phyloP scores from a whole-genome alignment of 37 sponge, comb jelly and placozoan genomes.

The Bolinopsis microptera region DNA sequence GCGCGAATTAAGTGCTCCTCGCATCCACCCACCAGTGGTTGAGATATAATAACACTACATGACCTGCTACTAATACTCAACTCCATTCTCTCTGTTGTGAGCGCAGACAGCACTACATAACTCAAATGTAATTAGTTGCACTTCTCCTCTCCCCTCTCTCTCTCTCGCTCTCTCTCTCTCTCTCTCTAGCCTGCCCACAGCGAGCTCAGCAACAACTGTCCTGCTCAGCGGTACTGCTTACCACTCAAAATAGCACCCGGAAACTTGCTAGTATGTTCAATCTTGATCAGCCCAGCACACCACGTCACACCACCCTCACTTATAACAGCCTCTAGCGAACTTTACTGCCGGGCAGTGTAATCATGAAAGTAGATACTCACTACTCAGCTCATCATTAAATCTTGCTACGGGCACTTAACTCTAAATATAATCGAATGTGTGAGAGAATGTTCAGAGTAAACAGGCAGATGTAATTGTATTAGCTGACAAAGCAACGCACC shows the following conservation, averaged over 20 bases:
- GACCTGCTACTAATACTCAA: neutral
- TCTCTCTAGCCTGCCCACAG: neutral
- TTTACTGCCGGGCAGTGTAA: no score
- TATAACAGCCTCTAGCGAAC: no score
- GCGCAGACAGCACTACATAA: neutral
- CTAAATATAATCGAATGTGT: neutral
- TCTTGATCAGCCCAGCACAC: neutral
- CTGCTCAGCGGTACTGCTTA: neutral
- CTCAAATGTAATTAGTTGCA: neutral
- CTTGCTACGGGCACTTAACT: neutral
- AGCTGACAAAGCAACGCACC: neutral
- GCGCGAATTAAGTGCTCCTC: neutral
- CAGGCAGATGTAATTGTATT: neutral
- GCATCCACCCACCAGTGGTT: neutral
- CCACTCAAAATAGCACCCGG: neutral
- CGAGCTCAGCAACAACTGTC: neutral
- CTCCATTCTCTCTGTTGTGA: constrained; percentile 4
- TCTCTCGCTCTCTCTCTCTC: no score
- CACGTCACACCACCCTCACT: no score
- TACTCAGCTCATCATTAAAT: no score
- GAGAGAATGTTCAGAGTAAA: neutral
- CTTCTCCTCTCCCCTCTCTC: neutral
- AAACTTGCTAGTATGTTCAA: neutral
- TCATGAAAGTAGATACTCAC: neutral
- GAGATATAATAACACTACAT: neutral